Base-by-base conservation (phyloP, 2,113 vertebrate genomes). In the Donacobius atricapilla region DNA sequence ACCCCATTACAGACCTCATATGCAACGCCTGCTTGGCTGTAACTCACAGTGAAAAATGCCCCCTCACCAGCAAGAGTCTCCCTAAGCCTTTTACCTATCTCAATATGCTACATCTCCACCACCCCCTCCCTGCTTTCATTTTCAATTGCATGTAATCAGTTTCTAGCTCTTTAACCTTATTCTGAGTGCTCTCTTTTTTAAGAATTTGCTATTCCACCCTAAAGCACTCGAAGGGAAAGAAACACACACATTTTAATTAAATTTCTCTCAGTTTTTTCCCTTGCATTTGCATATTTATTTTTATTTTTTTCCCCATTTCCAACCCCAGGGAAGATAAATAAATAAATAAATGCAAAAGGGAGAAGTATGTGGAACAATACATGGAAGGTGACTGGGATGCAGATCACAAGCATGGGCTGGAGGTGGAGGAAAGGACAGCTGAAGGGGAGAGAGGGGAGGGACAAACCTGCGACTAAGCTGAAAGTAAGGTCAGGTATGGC, bases 211-310 rank as follows among this genome's bases (percentile, higher is more conserved):
- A 90, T 97, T 98, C 78, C 94, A 92, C 91, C 94, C 95, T 96
- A 91, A 91, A 97, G 93, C 93, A 92, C 90, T 95, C 72, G 2
- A 90, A 96, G 89, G 90, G 95, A 98, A 97, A 96, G 85, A 97
- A 97, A 93, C 84, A 96, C 70, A 97, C 83, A 95, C 60, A 93
- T 97, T 98, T 97, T 98, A 97, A 97, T 97, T 96, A 97, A 95
- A 92, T 96, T 91, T 93, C 66, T 95, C 97, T 92, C 70, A 22
- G 13, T 91, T 97, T 95, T 75, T 37, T 47, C 53, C 56, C 93
- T 75, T 89, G 58, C 66, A 96, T 97, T 97, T 97, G 77, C 94
- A 98, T 97, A 92, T 91, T 92, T 94, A 87, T 87, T 93, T 94
- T 92, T 92, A 94, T 89, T 83, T 77, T 77, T 69, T 70, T 40